These are phyloP conservation scores for Aphidius colemani DNA, from an alignment of 2,888 invertebrate genomes.

Conservation along the genomic window DNA sequence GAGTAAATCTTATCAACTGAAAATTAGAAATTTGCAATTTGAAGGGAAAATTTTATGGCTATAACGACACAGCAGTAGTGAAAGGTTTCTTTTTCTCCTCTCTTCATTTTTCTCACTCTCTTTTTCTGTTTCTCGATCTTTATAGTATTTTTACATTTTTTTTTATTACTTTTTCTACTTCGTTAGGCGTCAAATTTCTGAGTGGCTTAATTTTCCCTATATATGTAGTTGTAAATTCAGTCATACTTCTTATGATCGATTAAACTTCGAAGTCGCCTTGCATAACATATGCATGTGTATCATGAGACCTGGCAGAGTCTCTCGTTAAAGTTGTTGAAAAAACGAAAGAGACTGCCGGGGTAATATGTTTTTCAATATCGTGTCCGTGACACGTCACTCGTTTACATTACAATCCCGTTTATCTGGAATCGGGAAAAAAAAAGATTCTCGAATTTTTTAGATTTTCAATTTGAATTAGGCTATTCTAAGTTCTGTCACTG, in stretches of 20 bases:
- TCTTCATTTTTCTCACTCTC: no score
- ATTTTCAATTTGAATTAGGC: no score
- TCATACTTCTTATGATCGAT: constrained; percentile 43
- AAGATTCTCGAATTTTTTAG: no score
- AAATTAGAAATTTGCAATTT: neutral
- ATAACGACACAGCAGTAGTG: neutral
- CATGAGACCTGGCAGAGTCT: no score
- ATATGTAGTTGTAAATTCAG: constrained; percentile 31
- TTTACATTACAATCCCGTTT: no score
- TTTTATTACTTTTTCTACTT: constrained; percentile 5
- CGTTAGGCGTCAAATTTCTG: constrained; percentile 26
- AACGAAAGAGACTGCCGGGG: no score
- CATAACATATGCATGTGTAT: constrained; percentile 3
- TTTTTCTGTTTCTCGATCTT: constrained; percentile 15
- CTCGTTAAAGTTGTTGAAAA: no score
- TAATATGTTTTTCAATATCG: no score
- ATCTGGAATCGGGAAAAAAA: no score
- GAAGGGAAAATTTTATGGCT: neutral
- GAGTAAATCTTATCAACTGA: neutral
- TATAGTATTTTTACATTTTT: constrained; percentile 1
- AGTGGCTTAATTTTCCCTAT: neutral
- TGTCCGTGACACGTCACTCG: no score
- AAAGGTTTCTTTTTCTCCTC: neutral
- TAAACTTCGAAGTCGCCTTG: constrained; percentile 42
- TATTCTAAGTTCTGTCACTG: no score